Evolutionary conservation across 2,888 invertebrate species (phyloP), one percentile per base, ranked within the genome.

Genomic region (Podabrus alpinus): DNA sequence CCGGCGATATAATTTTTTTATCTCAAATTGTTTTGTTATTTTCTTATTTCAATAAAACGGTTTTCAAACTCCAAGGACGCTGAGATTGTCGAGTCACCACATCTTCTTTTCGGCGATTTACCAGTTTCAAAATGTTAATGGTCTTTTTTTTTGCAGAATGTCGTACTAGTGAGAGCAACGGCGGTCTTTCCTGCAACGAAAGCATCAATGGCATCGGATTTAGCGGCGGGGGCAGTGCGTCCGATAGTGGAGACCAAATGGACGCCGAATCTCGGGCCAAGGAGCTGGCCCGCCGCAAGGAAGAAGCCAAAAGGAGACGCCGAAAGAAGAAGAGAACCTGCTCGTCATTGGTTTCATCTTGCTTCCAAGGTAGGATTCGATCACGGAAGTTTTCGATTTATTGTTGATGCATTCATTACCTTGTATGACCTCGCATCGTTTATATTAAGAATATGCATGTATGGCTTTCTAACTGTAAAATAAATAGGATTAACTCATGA

Each of bases 251-350:
- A 87, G 84, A 87, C 77, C 87, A 87, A 75, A 87, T 88, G 87
- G 91, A 91, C 80, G 88, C 90, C 73, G 91, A 91, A 79, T 89
- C 90, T 81, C 89, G 91, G 84, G 90, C 90, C 81, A 89, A 90
- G 81, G 93, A 93, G 84, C 89, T 93, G 84, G 92, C 91, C 87
- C 90, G 93, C 79, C 94, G 95, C 85, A 95, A 96, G 89, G 96
- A 96, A 85, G 95, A 95, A 88, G 95, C 95, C 86, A 93, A 95
- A 85, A 93, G 93, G 88, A 94, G 94, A 87, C 91, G 95, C 83
- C 93, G 95, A 86, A 95, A 94, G 90, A 95, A 95, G 93, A 96
- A 95, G 90, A 93, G 95, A 85, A 95, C 95, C 80, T 95, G 95
- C 86, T 94, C 94, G 86, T 95, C 95, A 79, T 90, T 96, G 83